phyloP scores from a whole-genome alignment of 2,797 vertebrate genomes.

The Anniella stebbinsi region DNA sequence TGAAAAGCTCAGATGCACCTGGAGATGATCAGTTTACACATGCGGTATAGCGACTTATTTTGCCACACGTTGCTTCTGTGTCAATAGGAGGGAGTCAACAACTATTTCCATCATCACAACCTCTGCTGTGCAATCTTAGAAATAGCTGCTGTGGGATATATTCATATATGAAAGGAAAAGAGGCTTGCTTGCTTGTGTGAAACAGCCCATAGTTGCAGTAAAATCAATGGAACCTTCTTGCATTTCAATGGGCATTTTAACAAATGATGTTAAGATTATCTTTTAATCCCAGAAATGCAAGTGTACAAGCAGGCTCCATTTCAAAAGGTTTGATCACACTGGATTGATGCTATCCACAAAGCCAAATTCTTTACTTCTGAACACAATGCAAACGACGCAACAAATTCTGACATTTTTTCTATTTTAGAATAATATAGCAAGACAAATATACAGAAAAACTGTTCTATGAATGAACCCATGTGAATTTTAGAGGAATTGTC shows the following conservation, averaged over 20 bases:
- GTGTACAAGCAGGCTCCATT: not conserved
- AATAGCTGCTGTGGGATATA: not conserved
- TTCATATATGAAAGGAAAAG: not conserved
- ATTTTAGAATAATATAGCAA: not conserved
- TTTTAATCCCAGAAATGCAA: not conserved
- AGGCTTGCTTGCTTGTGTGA: not conserved
- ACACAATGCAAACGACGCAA: not conserved
- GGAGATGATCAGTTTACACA: not conserved
- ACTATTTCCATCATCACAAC: not conserved
- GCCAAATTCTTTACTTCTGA: conserved; percentile 24
- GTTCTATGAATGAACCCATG: not conserved
- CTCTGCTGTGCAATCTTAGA: not conserved
- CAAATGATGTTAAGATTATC: not conserved
- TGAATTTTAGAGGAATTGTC: not conserved
- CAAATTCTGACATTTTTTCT: not conserved
- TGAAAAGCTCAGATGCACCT: too few species aligned
- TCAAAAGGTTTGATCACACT: conserved; percentile 10
- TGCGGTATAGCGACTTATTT: not conserved
- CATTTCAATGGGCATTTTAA: not conserved
- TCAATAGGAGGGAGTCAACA: not conserved
- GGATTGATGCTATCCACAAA: not conserved
- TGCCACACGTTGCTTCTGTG: not conserved
- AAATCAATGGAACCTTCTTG: not conserved
- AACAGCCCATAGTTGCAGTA: not conserved
- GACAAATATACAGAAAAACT: not conserved